Base-by-base conservation (phyloP, 2,113 vertebrate genomes). In the Zapus hudsonius region DNA sequence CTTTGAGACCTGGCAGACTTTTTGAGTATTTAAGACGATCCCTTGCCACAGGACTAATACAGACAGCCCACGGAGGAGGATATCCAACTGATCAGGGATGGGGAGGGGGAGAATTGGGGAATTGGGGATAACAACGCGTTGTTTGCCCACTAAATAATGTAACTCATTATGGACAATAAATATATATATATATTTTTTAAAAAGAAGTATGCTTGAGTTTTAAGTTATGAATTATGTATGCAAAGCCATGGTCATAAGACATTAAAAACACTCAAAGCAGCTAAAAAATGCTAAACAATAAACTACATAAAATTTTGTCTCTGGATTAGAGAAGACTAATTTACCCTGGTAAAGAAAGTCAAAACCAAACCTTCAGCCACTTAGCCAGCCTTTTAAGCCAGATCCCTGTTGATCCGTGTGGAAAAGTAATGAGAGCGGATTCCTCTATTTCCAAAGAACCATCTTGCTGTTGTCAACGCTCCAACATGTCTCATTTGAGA, bases 401-500 rank as follows among this genome's bases (percentile, higher is more conserved):
- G 89, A 67, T 85, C 76, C 59, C 84, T 3, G 10, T 63, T 85
- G 93, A 96, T 79, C 33, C 38, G 57, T 70, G 57, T 94, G 55
- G 63, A 88, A 89, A 96, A 95, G 88, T 96, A 95, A 95, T 92
- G 90, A 87, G 84, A 92, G 63, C 36, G 40, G 74, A 40, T 78
- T 33, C 40, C 57, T 81, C 64, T 42, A 2, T 91, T 93, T 94
- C 83, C 75, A 82, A 87, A 95, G 83, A 84, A 87, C 61, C 44
- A 42, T 92, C 66, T 94, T 93, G 70, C 38, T 89, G 9, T 94
- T 95, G 93, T 96, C 90, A 92, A 69, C 84, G 73, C 36, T 81
- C 63, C 92, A 95, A n/a, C 1, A 2, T 87, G 94, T 95, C 86
- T 95, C 80, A 93, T 95, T 95, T 96, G 95, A 97, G 92, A 95